Evolutionary conservation across 2,797 vertebrate genomes (phyloP).

Genomic region (Aselliscus stoliczkanus): DNA sequence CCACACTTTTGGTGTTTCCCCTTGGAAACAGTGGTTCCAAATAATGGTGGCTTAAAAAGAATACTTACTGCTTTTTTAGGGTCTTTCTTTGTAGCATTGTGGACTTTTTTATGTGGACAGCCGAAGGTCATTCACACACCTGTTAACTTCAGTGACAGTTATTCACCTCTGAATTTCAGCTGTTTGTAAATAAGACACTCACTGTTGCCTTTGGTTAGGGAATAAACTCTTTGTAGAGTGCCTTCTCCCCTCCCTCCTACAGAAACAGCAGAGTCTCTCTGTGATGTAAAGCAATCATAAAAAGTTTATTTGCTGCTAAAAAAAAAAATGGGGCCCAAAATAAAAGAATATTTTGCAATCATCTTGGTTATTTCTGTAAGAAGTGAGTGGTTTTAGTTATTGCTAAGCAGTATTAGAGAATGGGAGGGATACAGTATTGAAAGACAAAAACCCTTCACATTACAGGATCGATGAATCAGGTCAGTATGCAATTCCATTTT

Average conservation of each 20-base stretch:
- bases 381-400: background rate
- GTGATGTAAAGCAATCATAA: background rate
- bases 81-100: background rate
- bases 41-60: background rate
- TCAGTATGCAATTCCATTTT: background rate
- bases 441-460: background rate
- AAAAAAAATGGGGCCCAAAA: background rate
- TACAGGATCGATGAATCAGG: background rate
- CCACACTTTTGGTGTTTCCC: background rate
- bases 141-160: background rate
- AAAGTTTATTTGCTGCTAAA: constrained; percentile 43
- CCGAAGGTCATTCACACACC: background rate
- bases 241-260: constrained; percentile 35
- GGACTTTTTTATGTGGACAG: background rate
- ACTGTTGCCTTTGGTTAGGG: constrained; percentile 65
- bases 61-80: background rate
- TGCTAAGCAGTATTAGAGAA: background rate
- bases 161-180: background rate
- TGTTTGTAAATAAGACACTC: constrained; percentile 28
- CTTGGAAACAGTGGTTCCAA: background rate
- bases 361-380: background rate
- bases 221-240: constrained; percentile 51
- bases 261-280: background rate
- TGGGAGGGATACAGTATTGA: background rate
- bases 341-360: background rate